These are phyloP conservation scores for Solen grandis DNA, from an alignment of 1,140 invertebrate genomes.

Conservation along the genomic window DNA sequence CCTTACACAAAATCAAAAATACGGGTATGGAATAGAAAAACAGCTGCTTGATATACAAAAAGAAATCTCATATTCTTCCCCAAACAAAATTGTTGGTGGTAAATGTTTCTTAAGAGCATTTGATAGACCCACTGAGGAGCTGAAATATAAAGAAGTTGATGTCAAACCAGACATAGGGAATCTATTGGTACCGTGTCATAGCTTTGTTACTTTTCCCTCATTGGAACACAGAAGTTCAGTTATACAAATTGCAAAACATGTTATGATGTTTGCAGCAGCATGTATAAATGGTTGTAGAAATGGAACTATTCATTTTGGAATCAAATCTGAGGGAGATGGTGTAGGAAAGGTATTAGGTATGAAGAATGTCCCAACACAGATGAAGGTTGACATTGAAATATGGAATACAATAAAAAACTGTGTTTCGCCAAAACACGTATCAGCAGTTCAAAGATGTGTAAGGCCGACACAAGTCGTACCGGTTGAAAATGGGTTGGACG, in stretches of 20 bases:
- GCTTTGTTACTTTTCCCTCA: not conserved
- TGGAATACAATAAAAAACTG: not conserved
- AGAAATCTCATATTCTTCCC: too few relatives aligned
- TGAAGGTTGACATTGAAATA: slow-evolving; percentile 30
- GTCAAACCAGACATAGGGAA: too few relatives aligned
- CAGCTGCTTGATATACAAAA: not conserved
- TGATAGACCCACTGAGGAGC: too few relatives aligned
- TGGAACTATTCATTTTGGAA: slow-evolving; percentile 33
- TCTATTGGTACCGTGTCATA: slow-evolving; percentile 1
- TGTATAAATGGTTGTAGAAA: slow-evolving; percentile 37
- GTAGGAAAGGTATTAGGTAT: slow-evolving; percentile 16
- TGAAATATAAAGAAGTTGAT: too few relatives aligned
- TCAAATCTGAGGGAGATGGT: not conserved
- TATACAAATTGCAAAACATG: slow-evolving; percentile 14
- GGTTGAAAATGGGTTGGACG: not conserved
- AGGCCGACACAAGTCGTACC: slow-evolving; percentile 8
- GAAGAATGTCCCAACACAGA: not conserved
- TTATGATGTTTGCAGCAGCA: slow-evolving; percentile 11
- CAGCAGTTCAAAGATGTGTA: slow-evolving; percentile 4
- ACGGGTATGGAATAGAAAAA: too few relatives aligned
- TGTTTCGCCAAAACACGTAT: slow-evolving; percentile 3
- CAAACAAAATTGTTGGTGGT: too few relatives aligned
- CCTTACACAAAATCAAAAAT: too few relatives aligned
- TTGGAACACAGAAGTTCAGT: not conserved
- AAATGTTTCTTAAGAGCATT: too few relatives aligned